Conservation (phyloP, 2,888 invertebrate species). For the Mesorhabditis spiculigera region DNA sequence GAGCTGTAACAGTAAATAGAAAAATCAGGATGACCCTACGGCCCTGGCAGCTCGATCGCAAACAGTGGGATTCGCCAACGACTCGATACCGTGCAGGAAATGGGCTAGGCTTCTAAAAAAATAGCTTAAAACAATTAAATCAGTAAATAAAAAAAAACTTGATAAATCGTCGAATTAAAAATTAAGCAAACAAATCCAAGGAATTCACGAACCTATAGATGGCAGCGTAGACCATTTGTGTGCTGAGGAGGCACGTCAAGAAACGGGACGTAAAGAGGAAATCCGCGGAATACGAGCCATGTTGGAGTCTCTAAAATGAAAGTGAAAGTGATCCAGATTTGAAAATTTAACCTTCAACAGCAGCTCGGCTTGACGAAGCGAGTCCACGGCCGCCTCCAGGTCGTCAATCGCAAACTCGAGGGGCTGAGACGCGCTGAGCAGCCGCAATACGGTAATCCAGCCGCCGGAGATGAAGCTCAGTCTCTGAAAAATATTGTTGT, state of each 20-base stretch:
- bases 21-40: too few relatives aligned
- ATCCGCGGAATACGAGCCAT: background rate
- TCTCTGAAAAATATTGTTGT: background rate
- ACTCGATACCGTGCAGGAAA: background rate
- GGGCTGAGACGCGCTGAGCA: background rate
- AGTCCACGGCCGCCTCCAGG: background rate
- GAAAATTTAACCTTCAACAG: background rate
- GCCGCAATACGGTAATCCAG: background rate
- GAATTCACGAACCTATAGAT: background rate
- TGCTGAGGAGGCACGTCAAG: background rate
- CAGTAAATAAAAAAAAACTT: too few relatives aligned
- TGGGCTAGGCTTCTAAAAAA: background rate
- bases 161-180: too few relatives aligned
- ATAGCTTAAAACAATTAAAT: background rate
- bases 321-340: background rate
- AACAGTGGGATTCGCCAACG: background rate
- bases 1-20: too few relatives aligned
- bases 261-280: slow-evolving; percentile 1
- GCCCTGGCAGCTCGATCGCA: background rate
- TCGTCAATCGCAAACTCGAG: background rate
- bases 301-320: background rate
- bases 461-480: background rate
- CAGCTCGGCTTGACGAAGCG: background rate
- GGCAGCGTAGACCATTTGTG: background rate
- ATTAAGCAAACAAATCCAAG: too few relatives aligned